Evolutionary conservation across 37 sponge, comb jelly and placozoan genomes (phyloP).

Genomic region (Amphimedon queenslandica): DNA sequence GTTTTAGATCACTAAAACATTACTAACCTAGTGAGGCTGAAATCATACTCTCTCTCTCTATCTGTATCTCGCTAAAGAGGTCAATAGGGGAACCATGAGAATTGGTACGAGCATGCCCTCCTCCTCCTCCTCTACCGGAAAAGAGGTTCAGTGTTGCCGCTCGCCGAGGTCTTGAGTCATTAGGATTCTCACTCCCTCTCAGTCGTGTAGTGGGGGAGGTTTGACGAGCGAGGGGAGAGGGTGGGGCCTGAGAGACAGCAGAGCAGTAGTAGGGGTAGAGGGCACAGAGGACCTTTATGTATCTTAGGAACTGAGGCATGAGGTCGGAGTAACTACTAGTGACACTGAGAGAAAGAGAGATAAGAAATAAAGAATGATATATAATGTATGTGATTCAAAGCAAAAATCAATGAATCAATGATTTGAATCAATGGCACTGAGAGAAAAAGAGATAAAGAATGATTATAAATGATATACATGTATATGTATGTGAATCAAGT

Average conservation of each 20-base stretch:
- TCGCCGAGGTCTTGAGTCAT: constrained; percentile 18
- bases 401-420: too few relatives aligned
- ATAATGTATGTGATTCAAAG: background rate
- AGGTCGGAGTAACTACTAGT: constrained; percentile 56
- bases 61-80: too few relatives aligned
- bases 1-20: too few relatives aligned
- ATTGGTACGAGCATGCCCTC: background rate
- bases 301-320: constrained; percentile 66
- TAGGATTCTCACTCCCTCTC: constrained; percentile 5
- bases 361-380: background rate
- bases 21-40: too few relatives aligned
- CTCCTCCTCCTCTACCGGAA: constrained; percentile 17
- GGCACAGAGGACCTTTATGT: constrained; percentile 42
- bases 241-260: background rate
- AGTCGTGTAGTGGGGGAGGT: background rate
- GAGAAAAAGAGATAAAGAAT: too few relatives aligned
- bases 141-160: too few relatives aligned
- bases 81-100: too few relatives aligned
- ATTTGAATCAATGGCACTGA: too few relatives aligned
- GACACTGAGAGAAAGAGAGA: constrained; percentile 14
- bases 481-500: too few relatives aligned
- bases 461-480: too few relatives aligned
- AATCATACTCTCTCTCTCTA: too few relatives aligned
- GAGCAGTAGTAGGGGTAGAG: constrained; percentile 29
- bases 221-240: background rate